Evolutionary conservation across 2,888 invertebrate genomes (phyloP), one percentile per base, ranked within the genome.

Genomic region (Drosophila histrio): DNA sequence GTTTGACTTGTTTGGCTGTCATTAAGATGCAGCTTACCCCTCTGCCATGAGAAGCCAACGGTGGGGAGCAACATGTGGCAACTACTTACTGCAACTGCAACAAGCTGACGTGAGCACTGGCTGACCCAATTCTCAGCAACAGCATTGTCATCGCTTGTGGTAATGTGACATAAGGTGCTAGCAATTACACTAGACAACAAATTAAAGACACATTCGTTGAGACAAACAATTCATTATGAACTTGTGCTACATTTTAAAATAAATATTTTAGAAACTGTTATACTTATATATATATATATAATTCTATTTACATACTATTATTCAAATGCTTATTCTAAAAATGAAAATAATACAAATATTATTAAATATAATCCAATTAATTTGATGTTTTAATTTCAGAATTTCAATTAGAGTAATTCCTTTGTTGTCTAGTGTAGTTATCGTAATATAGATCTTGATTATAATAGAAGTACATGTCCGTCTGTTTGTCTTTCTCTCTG

Each of bases 141-240:
- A 46, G 60, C 75, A 63, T 72, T 72, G 73, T 68, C 77, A 75
- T 72, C 76, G 60, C 77, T 66, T 73, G 73, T 81, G 79, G 76
- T 82, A 87, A 87, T 85, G 79, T 79, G 88, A 85, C 88, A 87
- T 87, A 85, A 82, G 87, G 79, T 82, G 82, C 62, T 56, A 49
- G 34, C 78, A 80, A 74, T 80, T 80, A 80, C 81, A 83, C 81
- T 77, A 17, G 21, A 5, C 75, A 75, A 72, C 85, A 80, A 39
- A 46, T 8, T 15, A 1, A 9, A 13, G 8, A 8, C 7, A 26
- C 21, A 11, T 4, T 4, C 21, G 8, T 5, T n/a, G n/a, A n/a
- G n/a, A n/a, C n/a, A n/a, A n/a, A n/a, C n/a, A n/a, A n/a, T n/a
- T n/a, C n/a, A n/a, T n/a, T n/a, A n/a, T n/a, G n/a, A n/a, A n/a